Evolutionary conservation across 2,113 vertebrate genomes (phyloP).

Genomic region (Pomatorhinus ruficollis): DNA sequence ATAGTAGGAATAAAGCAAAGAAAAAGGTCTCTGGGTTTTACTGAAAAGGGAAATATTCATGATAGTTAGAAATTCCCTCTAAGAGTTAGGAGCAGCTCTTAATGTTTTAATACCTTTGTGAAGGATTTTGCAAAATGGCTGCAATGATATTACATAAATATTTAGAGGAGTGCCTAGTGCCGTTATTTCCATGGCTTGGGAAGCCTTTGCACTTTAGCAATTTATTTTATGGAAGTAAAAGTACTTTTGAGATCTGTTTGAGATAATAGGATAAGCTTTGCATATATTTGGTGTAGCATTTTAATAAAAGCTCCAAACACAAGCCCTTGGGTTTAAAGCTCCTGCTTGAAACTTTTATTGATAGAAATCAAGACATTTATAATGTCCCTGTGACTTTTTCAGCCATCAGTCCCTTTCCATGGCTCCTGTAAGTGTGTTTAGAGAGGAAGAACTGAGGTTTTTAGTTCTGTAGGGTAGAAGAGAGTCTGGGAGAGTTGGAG

Average conservation of each 20-base stretch:
- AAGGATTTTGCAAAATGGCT: conserved; percentile 21
- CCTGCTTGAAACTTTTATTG: neutral
- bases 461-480: neutral
- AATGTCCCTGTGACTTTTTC: neutral
- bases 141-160: conserved; percentile 45
- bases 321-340: neutral
- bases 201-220: conserved; percentile 13
- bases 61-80: neutral
- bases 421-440: neutral
- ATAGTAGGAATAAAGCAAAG: conserved; percentile 44
- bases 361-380: neutral
- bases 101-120: conserved; percentile 29
- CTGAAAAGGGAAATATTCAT: conserved; percentile 25
- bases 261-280: neutral
- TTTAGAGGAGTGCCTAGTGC: conserved; percentile 39
- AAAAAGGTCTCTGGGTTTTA: conserved; percentile 38
- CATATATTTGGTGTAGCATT: neutral
- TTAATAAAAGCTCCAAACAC: neutral
- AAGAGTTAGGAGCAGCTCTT: conserved; percentile 26
- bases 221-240: conserved; percentile 38
- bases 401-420: neutral
- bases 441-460: neutral
- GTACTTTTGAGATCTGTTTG: conserved; percentile 22
- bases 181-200: conserved; percentile 18
- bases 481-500: neutral